phyloP scores from a whole-genome alignment of 2,797 vertebrate genomes.

The Alectoris magna region DNA sequence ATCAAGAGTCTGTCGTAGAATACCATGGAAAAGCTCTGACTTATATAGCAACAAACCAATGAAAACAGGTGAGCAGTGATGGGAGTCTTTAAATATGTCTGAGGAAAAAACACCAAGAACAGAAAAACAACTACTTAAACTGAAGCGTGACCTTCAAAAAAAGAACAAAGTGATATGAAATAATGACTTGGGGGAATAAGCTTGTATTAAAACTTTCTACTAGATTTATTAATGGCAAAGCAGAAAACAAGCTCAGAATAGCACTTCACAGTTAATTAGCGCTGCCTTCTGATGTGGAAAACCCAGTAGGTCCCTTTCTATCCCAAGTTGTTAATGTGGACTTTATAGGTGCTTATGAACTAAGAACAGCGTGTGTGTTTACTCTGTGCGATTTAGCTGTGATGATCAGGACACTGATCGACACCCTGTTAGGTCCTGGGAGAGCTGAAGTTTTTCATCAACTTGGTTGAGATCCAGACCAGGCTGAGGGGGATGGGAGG shows the following conservation, averaged over 20 bases:
- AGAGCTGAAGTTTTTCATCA: not conserved
- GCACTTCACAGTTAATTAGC: not conserved
- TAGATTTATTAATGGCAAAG: not conserved
- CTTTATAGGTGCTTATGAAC: not conserved
- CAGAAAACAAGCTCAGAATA: not conserved
- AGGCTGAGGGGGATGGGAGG: not conserved
- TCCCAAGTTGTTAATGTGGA: not conserved
- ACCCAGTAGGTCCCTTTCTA: not conserved
- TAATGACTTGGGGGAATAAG: not conserved
- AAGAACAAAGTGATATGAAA: slow-evolving; percentile 15
- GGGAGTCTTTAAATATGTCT: not conserved
- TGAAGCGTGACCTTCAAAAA: not conserved
- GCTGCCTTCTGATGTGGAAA: not conserved
- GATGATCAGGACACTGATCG: not conserved
- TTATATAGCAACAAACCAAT: not conserved
- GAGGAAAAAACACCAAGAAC: not conserved
- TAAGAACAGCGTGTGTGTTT: not conserved
- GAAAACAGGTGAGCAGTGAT: not conserved
- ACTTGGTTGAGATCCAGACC: not conserved
- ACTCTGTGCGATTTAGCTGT: not conserved
- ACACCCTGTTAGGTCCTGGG: not conserved
- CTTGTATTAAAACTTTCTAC: not conserved
- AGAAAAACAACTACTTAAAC: not conserved
- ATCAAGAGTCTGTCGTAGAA: not conserved
- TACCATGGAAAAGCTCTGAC: not conserved